Conservation (phyloP, 2,113 vertebrate genomes). For the Toxostoma redivivum region DNA sequence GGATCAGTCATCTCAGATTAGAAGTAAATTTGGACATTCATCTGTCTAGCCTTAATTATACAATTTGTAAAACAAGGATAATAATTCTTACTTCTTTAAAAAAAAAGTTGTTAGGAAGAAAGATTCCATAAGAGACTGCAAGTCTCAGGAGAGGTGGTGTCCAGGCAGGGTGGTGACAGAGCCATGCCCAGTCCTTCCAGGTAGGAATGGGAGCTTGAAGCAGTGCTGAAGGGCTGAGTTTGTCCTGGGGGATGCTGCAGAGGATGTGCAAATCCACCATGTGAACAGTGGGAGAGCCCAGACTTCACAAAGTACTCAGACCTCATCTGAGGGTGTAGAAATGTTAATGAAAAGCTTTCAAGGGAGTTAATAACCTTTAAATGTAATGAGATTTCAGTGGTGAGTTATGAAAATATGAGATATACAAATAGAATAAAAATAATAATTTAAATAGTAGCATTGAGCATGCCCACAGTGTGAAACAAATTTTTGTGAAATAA, state of each 20-base stretch:
- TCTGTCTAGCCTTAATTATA: neutral
- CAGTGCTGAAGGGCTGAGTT: neutral
- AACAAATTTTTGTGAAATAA: neutral
- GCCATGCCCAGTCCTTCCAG: neutral
- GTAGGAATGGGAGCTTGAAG: neutral
- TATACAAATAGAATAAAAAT: neutral
- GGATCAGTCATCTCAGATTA: neutral
- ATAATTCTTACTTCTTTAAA: neutral
- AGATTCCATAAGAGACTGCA: neutral
- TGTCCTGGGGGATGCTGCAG: neutral
- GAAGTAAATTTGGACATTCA: neutral
- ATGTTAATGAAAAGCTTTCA: neutral
- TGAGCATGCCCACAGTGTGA: neutral
- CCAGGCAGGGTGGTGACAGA: neutral
- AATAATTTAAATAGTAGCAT: neutral
- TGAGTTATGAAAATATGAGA: neutral
- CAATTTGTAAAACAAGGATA: neutral
- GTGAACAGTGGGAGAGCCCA: neutral
- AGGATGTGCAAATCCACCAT: neutral
- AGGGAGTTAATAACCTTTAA: neutral
- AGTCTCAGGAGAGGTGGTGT: neutral
- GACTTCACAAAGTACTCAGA: neutral
- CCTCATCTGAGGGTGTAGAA: neutral
- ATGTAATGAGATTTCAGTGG: neutral
- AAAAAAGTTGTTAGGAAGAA: neutral